Evolutionary conservation across 2,113 vertebrate genomes (phyloP).

Genomic region (Onychorhynchus coronatus): DNA sequence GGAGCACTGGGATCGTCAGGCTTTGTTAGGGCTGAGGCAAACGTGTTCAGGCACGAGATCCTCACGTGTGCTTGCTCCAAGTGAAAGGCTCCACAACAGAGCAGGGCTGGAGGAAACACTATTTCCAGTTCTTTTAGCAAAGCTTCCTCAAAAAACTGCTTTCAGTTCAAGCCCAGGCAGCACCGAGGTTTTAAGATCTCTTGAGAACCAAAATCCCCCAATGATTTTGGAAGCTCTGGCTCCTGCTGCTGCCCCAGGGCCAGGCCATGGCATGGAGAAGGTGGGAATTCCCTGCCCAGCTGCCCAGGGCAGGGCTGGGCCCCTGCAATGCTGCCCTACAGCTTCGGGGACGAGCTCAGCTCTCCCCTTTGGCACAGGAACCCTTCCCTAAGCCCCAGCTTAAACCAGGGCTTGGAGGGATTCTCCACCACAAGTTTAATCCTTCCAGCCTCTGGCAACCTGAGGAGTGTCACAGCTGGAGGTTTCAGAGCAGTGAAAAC

Average conservation of each 20-base stretch:
- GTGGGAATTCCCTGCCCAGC: not conserved
- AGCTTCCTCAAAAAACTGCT: conserved; percentile 8
- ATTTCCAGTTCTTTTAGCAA: not conserved
- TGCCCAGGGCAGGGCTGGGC: not conserved
- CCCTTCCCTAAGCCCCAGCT: not conserved
- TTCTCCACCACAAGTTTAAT: not conserved
- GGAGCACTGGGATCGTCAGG: not conserved
- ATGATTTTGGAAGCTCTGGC: not conserved
- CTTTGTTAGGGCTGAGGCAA: not conserved
- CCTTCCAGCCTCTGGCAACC: not conserved
- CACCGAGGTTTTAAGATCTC: not conserved
- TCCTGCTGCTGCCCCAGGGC: not conserved
- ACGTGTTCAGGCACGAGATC: not conserved
- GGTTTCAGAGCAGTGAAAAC: not conserved
- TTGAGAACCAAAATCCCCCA: not conserved
- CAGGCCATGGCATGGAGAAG: not conserved
- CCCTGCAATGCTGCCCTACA: not conserved
- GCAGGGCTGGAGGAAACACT: not conserved
- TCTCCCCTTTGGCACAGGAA: not conserved
- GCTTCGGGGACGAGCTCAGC: not conserved
- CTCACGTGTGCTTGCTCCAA: not conserved
- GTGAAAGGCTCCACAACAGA: not conserved
- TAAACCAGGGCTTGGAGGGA: not conserved
- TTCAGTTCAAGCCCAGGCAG: not conserved
- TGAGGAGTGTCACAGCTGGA: not conserved